These are phyloP conservation scores for Podiceps cristatus DNA, from an alignment of 2,113 vertebrate genomes.

Conservation along the genomic window DNA sequence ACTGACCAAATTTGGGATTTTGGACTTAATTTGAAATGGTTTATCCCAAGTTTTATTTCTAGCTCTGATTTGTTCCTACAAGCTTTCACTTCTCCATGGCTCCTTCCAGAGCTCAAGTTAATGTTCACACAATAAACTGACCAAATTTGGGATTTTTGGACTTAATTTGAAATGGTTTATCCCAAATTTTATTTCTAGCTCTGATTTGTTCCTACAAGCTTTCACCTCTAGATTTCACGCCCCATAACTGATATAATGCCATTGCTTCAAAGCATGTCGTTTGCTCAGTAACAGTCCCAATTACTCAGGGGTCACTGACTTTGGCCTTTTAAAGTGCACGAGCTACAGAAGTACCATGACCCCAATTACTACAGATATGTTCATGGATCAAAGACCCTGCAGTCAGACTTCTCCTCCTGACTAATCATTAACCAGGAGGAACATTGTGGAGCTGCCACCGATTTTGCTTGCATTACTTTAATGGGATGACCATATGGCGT, in stretches of 20 bases:
- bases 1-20: neutral
- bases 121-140: no score
- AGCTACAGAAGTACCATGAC: conserved; percentile 15
- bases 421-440: neutral
- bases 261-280: neutral
- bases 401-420: neutral
- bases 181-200: neutral
- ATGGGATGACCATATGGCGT: neutral
- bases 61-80: neutral
- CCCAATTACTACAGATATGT: conserved; percentile 16
- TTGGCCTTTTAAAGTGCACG: conserved; percentile 20
- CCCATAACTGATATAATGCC: neutral
- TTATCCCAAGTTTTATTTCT: neutral
- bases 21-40: neutral
- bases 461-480: neutral
- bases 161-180: neutral
- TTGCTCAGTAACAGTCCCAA: neutral
- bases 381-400: conserved; percentile 20
- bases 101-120: no score
- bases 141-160: no score
- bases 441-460: neutral
- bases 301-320: conserved; percentile 24
- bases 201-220: neutral
- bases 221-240: neutral
- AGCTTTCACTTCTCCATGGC: neutral